A percentile compares a stretch with the other conserved stretches of the same genome.
phyloP scores from a whole-genome alignment of 2,797 vertebrate genomes.

The Macropus fuliginosus region DNA sequence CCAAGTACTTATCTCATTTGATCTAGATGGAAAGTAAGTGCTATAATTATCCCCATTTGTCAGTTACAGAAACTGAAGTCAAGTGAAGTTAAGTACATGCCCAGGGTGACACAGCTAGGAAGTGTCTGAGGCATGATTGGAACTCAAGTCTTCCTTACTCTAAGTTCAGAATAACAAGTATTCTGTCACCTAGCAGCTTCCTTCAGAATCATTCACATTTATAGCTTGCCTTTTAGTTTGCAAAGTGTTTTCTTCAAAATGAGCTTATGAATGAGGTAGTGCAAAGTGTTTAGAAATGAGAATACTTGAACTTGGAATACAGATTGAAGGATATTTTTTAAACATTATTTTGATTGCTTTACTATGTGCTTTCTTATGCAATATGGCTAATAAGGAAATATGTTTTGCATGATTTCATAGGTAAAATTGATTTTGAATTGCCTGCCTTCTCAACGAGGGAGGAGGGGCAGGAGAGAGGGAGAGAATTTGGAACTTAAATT shows the following conservation, averaged over 20 bases:
- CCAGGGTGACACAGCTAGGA: not conserved
- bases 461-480: not conserved
- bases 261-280: not conserved
- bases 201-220: not conserved
- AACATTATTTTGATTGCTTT: not conserved
- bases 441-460: not conserved
- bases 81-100: not conserved
- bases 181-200: not conserved
- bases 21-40: not conserved
- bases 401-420: not conserved
- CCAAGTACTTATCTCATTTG: not conserved
- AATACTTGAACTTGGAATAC: not conserved
- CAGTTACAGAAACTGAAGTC: not conserved
- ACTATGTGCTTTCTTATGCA: not conserved
- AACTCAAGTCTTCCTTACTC: not conserved
- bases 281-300: not conserved
- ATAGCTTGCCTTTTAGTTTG: not conserved
- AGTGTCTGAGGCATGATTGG: not conserved
- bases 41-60: not conserved
- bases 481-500: not conserved
- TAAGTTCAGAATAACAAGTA: not conserved
- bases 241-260: not conserved
- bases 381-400: not conserved
- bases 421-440: not conserved
- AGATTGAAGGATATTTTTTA: not conserved